A percentile compares a stretch with the other conserved stretches of the same genome.
phyloP scores from a whole-genome alignment of 1,140 invertebrate genomes.

The Cherax quadricarinatus region DNA sequence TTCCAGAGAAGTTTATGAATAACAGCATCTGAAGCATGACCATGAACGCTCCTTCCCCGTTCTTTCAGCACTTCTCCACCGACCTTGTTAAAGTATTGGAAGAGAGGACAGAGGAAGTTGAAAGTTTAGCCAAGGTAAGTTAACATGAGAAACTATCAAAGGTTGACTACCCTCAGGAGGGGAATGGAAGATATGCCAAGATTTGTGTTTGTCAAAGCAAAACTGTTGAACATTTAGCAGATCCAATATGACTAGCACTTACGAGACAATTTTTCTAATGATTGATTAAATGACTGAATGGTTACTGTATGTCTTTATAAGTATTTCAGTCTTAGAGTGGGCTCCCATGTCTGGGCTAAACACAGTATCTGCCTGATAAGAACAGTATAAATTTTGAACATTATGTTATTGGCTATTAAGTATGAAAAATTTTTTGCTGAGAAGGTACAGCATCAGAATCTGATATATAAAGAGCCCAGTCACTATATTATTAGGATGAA shows the following conservation, averaged over 20 bases:
- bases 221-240: background rate
- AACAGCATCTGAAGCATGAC: conserved; percentile 60
- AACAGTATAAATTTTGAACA: no score
- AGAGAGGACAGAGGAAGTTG: background rate
- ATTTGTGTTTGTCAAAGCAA: background rate
- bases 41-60: conserved; percentile 58
- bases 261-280: no score
- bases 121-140: background rate
- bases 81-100: conserved; percentile 29
- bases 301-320: no score
- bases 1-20: conserved; percentile 63
- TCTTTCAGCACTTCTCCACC: conserved; percentile 62
- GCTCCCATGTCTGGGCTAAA: no score
- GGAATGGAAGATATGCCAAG: background rate
- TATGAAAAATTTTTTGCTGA: no score
- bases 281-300: no score
- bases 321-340: no score
- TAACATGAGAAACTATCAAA: background rate
- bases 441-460: no score
- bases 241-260: background rate
- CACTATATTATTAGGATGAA: no score
- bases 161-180: background rate
- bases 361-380: no score
- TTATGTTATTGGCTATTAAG: no score
- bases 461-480: no score